Percentiles rank a stretch among this genome's conserved stretches.
Conservation (phyloP, 2,113 vertebrate species). For the Cololabis saira region DNA sequence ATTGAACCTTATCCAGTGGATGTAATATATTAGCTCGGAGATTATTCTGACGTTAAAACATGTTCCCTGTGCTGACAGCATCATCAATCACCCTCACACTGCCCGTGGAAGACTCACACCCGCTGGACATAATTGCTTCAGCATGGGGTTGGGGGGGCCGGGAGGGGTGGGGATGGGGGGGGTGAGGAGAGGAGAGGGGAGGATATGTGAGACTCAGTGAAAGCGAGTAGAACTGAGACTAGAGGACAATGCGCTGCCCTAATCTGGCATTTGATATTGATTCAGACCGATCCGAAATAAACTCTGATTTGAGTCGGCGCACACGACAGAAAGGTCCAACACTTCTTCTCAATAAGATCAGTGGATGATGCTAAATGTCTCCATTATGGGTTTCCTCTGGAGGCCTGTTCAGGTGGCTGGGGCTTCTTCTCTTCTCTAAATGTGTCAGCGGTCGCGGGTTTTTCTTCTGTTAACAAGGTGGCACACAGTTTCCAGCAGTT, state of each 20-base stretch:
- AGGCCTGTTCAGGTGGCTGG: not conserved
- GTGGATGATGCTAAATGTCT: slow-evolving; percentile 26
- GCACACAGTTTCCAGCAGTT: too few species aligned
- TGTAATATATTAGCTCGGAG: slow-evolving; percentile 84
- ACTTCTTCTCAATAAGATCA: slow-evolving; percentile 25
- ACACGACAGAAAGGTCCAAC: slow-evolving; percentile 22
- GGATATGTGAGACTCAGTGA: slow-evolving; percentile 47
- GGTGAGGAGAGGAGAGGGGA: slow-evolving; percentile 8
- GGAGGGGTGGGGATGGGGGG: not conserved
- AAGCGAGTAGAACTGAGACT: slow-evolving; percentile 34
- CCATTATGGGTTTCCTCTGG: not conserved
- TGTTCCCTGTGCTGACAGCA: slow-evolving; percentile 79
- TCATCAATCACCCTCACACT: slow-evolving; percentile 84
- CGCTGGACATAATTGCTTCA: slow-evolving; percentile 74
- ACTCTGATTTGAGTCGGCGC: slow-evolving; percentile 33
- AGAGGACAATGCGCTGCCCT: slow-evolving; percentile 7
- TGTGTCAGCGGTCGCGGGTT: too few species aligned
- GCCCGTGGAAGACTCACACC: slow-evolving; percentile 74
- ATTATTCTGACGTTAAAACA: slow-evolving; percentile 84
- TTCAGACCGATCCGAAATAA: slow-evolving; percentile 33
- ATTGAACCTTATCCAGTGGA: slow-evolving; percentile 82
- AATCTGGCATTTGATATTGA: slow-evolving; percentile 32
- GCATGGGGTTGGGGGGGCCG: slow-evolving; percentile 44
- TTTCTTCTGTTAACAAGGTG: not conserved
- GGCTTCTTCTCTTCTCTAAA: slow-evolving; percentile 13